Evolutionary conservation across 2,888 invertebrate genomes (phyloP).

Genomic region (Mesorhabditis belari): DNA sequence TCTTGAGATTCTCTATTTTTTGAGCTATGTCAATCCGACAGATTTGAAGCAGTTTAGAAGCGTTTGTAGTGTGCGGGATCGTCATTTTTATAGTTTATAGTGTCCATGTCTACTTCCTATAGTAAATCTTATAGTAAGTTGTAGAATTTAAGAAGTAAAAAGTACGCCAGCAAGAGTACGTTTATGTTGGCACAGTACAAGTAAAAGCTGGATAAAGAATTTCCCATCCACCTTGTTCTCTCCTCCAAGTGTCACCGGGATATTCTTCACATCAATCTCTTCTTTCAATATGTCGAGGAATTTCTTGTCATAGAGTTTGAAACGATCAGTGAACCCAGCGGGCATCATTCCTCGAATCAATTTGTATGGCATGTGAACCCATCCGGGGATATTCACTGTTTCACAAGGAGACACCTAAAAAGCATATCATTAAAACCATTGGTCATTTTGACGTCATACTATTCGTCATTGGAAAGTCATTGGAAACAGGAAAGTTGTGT

Average conservation of each 20-base stretch:
- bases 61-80: not conserved
- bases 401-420: conserved; percentile 41
- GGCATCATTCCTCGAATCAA: conserved; percentile 50
- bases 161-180: not conserved
- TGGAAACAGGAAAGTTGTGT: not conserved
- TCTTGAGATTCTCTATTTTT: too few relatives aligned
- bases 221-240: conserved; percentile 27
- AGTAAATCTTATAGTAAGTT: too few relatives aligned
- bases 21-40: too few relatives aligned
- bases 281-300: conserved; percentile 35
- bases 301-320: conserved; percentile 46
- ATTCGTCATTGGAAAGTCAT: not conserved
- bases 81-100: not conserved
- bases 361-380: conserved; percentile 51
- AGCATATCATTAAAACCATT: not conserved
- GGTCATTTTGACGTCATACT: not conserved
- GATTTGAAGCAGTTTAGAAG: too few relatives aligned
- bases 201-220: not conserved
- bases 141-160: too few relatives aligned
- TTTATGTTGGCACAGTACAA: not conserved
- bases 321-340: conserved; percentile 47
- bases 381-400: conserved; percentile 50
- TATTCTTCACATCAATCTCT: conserved; percentile 40
- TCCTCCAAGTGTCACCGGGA: conserved; percentile 49
- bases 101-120: not conserved